Percentiles rank a stretch among this genome's conserved stretches.
These are phyloP conservation scores for Oxystoma pomonae DNA, from an alignment of 2,888 invertebrate genomes.

Conservation along the genomic window DNA sequence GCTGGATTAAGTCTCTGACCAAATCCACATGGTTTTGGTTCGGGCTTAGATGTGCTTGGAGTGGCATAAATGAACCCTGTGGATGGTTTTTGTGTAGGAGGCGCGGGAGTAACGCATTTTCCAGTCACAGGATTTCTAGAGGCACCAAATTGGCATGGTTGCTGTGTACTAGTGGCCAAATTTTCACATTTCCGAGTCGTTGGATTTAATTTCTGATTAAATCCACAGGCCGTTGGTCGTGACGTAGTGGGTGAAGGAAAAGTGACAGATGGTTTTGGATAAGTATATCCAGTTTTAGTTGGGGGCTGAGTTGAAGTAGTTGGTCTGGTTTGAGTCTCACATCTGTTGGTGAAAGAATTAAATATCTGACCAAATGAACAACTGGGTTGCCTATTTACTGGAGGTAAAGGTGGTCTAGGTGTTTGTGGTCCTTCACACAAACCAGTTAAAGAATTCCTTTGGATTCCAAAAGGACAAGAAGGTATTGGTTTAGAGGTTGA, in stretches of 20 bases:
- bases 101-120: background rate
- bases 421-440: conserved; percentile 8
- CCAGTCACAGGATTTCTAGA: background rate
- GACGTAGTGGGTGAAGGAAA: background rate
- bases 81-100: background rate
- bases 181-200: background rate
- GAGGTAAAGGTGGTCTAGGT: conserved; percentile 10
- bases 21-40: conserved; percentile 42
- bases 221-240: conserved; percentile 29
- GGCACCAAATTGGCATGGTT: background rate
- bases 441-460: conserved; percentile 9
- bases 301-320: background rate
- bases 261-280: conserved; percentile 12
- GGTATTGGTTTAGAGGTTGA: background rate
- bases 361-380: conserved; percentile 14
- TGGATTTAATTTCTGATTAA: conserved; percentile 12
- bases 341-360: conserved; percentile 11
- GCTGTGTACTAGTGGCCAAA: background rate
- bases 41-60: conserved; percentile 26
- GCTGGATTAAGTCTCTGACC: conserved; percentile 11
- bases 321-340: conserved; percentile 10
- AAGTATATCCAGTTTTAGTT: conserved; percentile 14
- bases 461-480: conserved; percentile 3
- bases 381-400: background rate
- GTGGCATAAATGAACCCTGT: conserved; percentile 4